Conservation (phyloP, 2,113 vertebrate species). For the Dipodomys spectabilis region DNA sequence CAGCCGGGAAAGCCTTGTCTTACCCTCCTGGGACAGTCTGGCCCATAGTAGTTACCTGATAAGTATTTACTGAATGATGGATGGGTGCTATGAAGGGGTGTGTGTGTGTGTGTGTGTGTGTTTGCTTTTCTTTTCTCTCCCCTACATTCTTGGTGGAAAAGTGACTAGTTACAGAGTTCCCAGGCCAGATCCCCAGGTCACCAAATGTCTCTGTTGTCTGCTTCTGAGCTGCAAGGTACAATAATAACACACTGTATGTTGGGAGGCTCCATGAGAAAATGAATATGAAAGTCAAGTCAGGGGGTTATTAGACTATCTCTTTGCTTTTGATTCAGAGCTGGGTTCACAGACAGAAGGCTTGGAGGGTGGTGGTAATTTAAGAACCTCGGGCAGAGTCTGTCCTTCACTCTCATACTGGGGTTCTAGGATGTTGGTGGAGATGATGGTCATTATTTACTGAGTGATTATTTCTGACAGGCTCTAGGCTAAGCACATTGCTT, state of each 20-base stretch:
- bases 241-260: constrained; percentile 56
- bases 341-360: constrained; percentile 46
- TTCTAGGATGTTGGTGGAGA: constrained; percentile 33
- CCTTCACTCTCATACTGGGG: constrained; percentile 44
- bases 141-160: constrained; percentile 2
- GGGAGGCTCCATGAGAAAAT: constrained; percentile 58
- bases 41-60: not conserved
- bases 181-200: constrained; percentile 21
- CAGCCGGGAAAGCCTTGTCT: too few species aligned
- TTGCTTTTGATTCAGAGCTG: constrained; percentile 55
- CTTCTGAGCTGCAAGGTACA: constrained; percentile 57
- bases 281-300: constrained; percentile 56
- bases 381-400: constrained; percentile 57
- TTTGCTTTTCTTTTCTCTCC: not conserved
- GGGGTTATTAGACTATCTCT: constrained; percentile 69
- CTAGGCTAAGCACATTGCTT: constrained; percentile 54
- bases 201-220: constrained; percentile 23
- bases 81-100: not conserved
- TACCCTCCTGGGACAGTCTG: not conserved
- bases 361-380: constrained; percentile 36
- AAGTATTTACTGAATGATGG: not conserved
- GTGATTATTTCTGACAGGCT: constrained; percentile 59
- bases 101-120: not conserved
- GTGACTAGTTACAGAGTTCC: not conserved
- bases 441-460: constrained; percentile 59